phyloP scores from a whole-genome alignment of 2,113 vertebrate genomes.

The Conger conger region DNA sequence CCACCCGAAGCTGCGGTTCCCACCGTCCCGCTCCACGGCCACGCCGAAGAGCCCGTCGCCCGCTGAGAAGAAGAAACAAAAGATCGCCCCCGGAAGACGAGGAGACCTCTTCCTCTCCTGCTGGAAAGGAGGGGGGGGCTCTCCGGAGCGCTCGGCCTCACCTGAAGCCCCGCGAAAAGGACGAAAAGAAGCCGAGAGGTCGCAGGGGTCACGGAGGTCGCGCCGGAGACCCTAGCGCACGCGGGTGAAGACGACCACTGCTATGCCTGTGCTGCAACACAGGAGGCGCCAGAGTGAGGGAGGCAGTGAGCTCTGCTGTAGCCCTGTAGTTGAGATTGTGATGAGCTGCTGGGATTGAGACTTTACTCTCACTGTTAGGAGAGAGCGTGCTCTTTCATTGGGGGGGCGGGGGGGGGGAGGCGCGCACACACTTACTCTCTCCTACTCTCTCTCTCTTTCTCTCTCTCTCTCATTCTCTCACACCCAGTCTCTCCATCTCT shows the following conservation, averaged over 20 bases:
- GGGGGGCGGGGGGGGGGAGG: neutral
- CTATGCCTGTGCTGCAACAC: neutral
- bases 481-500: no score
- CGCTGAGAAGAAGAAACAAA: neutral
- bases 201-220: neutral
- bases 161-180: neutral
- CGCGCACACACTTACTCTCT: neutral
- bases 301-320: neutral
- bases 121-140: neutral
- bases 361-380: constrained; percentile 15
- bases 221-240: no score
- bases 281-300: neutral
- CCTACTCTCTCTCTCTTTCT: no score
- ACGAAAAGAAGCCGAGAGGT: no score
- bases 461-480: no score
- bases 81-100: neutral
- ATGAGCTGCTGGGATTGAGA: neutral
- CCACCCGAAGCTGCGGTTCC: constrained; percentile 59
- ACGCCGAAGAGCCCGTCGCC: constrained; percentile 25
- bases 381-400: neutral
- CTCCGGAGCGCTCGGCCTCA: neutral
- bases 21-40: constrained; percentile 63
- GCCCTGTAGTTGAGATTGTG: neutral
- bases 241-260: neutral
- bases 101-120: neutral